phyloP scores from a whole-genome alignment of 2,888 invertebrate genomes.

The Phaedon cochleariae region DNA sequence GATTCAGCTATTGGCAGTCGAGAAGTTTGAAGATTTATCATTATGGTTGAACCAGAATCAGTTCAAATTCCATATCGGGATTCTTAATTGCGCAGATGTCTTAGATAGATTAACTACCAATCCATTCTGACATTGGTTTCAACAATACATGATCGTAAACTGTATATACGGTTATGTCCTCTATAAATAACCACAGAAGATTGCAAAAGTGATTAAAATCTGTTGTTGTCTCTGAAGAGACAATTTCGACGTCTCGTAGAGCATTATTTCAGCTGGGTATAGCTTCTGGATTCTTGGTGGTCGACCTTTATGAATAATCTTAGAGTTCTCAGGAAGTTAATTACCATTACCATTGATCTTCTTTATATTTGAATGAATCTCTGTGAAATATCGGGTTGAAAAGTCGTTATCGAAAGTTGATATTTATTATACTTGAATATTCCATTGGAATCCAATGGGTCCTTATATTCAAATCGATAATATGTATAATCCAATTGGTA shows the following conservation, averaged over 20 bases:
- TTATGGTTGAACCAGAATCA: slow-evolving; percentile 46
- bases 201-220: slow-evolving; percentile 8
- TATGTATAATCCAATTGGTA: too few species aligned
- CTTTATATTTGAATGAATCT: too few species aligned
- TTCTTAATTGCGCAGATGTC: slow-evolving; percentile 49
- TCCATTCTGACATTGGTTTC: slow-evolving; percentile 34
- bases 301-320: background rate
- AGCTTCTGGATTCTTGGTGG: background rate
- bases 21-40: slow-evolving; percentile 43
- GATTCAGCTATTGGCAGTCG: background rate
- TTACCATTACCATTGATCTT: too few species aligned
- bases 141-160: slow-evolving; percentile 24
- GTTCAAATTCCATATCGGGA: slow-evolving; percentile 52
- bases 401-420: too few species aligned
- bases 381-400: too few species aligned
- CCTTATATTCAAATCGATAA: too few species aligned
- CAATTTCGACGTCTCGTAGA: background rate
- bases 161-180: slow-evolving; percentile 46
- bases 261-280: background rate
- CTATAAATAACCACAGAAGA: slow-evolving; percentile 39
- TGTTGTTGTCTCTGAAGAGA: background rate
- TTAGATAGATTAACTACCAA: slow-evolving; percentile 51
- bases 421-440: too few species aligned
- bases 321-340: too few species aligned
- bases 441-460: too few species aligned